Conservation (phyloP, 2,888 invertebrate genomes). For the Linnaemya vulpina region DNA sequence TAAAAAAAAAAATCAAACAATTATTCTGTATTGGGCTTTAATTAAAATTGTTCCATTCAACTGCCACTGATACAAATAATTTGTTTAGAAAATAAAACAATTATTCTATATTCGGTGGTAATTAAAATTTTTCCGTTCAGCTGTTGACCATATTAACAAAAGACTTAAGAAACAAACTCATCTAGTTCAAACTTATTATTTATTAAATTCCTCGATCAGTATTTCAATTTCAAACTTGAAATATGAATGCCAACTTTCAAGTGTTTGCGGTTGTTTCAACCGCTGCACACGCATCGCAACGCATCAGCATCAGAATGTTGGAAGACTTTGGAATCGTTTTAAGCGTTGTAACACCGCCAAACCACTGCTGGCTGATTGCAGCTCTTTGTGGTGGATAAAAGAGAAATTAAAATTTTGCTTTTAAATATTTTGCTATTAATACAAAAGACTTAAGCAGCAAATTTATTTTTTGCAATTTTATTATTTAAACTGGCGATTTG, state of each 20-base stretch:
- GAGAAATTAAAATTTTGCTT: slow-evolving; percentile 7
- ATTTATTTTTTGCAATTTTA: slow-evolving; percentile 7
- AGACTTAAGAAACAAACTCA: slow-evolving; percentile 64
- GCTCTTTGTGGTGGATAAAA: slow-evolving; percentile 1
- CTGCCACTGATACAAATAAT: neutral
- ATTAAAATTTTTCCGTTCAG: neutral
- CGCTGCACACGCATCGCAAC: neutral
- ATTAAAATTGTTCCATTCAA: neutral
- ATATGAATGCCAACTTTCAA: neutral
- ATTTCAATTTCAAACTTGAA: neutral
- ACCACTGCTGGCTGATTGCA: neutral
- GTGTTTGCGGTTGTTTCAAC: neutral
- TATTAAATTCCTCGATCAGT: slow-evolving; percentile 12
- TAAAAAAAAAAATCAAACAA: neutral
- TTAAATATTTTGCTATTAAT: slow-evolving; percentile 1
- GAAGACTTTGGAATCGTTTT: slow-evolving; percentile 4
- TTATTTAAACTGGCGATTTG: neutral
- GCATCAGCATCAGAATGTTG: neutral
- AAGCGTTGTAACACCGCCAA: neutral
- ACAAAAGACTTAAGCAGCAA: slow-evolving; percentile 62
- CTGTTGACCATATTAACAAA: slow-evolving; percentile 29
- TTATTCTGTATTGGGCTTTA: neutral
- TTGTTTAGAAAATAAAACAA: neutral
- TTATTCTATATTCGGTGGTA: neutral
- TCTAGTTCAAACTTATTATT: neutral